These are phyloP conservation scores for Anorthoa munda DNA, from an alignment of 2,888 invertebrate species.

Conservation along the genomic window DNA sequence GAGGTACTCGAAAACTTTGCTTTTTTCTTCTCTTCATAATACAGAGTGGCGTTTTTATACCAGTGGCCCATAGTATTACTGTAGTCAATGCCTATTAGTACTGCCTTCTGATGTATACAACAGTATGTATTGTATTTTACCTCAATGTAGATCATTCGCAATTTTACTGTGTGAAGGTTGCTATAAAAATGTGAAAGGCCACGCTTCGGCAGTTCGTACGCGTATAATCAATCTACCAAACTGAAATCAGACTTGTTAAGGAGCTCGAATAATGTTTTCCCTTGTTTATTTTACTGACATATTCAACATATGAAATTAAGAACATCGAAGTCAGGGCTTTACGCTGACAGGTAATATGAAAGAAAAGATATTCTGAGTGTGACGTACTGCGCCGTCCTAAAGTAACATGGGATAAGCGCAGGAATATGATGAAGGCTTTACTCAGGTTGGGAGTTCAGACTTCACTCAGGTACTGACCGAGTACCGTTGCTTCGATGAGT, in stretches of 20 bases:
- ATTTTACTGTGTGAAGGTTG: slow-evolving; percentile 31
- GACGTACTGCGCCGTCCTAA: too few relatives aligned
- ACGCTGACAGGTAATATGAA: too few relatives aligned
- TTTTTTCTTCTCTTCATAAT: not conserved
- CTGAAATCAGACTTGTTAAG: slow-evolving; percentile 11
- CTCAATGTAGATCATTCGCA: slow-evolving; percentile 5
- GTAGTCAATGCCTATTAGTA: not conserved
- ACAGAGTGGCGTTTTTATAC: not conserved
- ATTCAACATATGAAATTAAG: not conserved
- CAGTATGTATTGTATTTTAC: not conserved
- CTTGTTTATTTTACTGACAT: not conserved
- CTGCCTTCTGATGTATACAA: not conserved
- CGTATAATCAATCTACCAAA: slow-evolving; percentile 8
- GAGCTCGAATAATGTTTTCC: not conserved
- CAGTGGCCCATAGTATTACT: not conserved
- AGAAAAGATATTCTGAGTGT: too few relatives aligned
- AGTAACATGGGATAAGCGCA: too few relatives aligned
- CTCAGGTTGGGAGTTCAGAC: too few relatives aligned
- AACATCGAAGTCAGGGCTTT: not conserved
- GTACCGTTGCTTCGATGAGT: too few relatives aligned
- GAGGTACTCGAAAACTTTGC: not conserved
- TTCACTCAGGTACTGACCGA: too few relatives aligned
- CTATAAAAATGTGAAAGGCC: slow-evolving; percentile 29
- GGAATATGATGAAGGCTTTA: too few relatives aligned
- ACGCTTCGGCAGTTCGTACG: not conserved